Percentiles rank a stretch among this genome's conserved stretches.
phyloP scores from a whole-genome alignment of 2,888 invertebrate species.

The Ptychoptera contaminata region DNA sequence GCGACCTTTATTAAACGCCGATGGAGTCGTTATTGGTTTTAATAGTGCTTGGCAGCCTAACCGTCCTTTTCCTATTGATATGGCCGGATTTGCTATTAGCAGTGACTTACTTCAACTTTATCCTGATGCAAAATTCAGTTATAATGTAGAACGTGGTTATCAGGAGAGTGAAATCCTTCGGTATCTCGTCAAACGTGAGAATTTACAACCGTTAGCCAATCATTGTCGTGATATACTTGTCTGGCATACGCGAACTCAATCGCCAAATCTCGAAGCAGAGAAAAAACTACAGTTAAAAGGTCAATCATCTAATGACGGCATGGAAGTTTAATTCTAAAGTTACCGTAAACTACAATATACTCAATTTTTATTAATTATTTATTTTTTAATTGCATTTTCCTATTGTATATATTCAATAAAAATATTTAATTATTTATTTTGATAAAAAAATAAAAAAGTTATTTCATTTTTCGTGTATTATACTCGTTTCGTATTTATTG shows the following conservation, averaged over 20 bases:
- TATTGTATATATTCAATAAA: not conserved
- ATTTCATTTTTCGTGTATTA: not conserved
- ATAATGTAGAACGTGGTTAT: constrained; percentile 73
- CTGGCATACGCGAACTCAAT: constrained; percentile 96
- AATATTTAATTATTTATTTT: not conserved
- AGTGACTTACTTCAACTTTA: constrained; percentile 53
- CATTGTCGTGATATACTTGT: constrained; percentile 90
- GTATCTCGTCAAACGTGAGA: constrained; percentile 50
- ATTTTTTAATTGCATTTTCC: too few species aligned
- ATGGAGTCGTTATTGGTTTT: constrained; percentile 38
- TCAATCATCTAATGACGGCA: constrained; percentile 37
- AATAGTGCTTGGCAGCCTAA: constrained; percentile 77
- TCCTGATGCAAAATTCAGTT: constrained; percentile 63
- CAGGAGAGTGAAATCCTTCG: constrained; percentile 75
- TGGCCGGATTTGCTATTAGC: constrained; percentile 93
- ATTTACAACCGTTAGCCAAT: constrained; percentile 82
- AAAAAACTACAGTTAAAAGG: constrained; percentile 33
- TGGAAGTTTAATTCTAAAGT: constrained; percentile 35
- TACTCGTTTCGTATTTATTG: not conserved
- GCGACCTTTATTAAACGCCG: constrained; percentile 57
- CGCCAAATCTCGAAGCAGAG: constrained; percentile 61
- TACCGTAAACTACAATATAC: too few species aligned
- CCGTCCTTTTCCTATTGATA: constrained; percentile 89
- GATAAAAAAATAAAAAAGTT: not conserved
- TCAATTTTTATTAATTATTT: too few species aligned